Evolutionary conservation across 2,888 invertebrate genomes (phyloP), one percentile per base, ranked within the genome.

Genomic region (Galerucella nymphaeae): DNA sequence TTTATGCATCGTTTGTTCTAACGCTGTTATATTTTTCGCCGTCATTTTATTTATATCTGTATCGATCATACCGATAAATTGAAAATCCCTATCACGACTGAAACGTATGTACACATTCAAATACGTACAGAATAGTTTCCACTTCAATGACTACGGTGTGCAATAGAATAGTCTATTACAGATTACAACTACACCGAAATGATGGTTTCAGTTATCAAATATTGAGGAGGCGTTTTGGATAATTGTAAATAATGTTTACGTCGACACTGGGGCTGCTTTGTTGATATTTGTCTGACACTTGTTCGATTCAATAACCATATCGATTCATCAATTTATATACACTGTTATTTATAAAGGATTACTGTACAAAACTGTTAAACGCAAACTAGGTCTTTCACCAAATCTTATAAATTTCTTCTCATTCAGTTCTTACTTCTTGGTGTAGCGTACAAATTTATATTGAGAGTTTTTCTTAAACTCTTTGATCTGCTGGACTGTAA

Each of bases 1-100:
- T 74, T 74, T 70, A 72, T 72, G 72, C 68, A 59, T 66, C 72
- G 66, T 74, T 74, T 69, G 72, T 74, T 74, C 66, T 71, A 68
- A 71, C 70, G 57, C 69, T 16, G 66, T 62, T 62, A 66, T 74
- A 74, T 74, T 73, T 73, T 70, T 62, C 63, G 59, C 70, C 66
- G 66, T 67, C 55, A 67, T 58, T 58, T 70, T 23, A 48, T 48
- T 10, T 53, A 18, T 53, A 18, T 18, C 48, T 45, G 42, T 70
- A 61, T 68, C 59, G 59, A 48, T 59, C 69, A 16, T 16, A n/a
- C 5, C 61, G 16, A 16, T 62, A 42, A 62, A 42, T 62, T 62
- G 61, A 16, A 42, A 62, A 62, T 41, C 8, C 53, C 16, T 16
- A 53, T 53, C 53, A 53, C 16, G 10, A 18, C 45, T 14, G 45